These are phyloP conservation scores for Dermatemys mawii DNA, from an alignment of 2,113 vertebrate genomes.

Conservation along the genomic window DNA sequence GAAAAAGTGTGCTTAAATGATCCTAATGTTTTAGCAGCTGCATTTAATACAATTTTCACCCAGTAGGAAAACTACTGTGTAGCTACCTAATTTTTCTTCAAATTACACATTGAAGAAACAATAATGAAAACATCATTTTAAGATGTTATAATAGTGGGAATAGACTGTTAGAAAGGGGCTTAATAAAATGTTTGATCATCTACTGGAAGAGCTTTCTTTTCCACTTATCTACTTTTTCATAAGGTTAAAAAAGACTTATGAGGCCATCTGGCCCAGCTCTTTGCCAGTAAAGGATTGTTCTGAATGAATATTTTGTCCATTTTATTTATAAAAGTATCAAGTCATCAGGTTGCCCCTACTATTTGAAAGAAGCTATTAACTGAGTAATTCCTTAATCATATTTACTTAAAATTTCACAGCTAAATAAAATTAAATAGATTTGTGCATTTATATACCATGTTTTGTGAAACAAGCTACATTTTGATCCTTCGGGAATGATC, in stretches of 20 bases:
- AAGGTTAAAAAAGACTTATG: background rate
- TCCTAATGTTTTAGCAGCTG: constrained; percentile 78
- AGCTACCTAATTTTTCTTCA: constrained; percentile 70
- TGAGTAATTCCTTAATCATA: background rate
- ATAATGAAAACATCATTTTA: constrained; percentile 59
- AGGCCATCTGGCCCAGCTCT: background rate
- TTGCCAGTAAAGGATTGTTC: background rate
- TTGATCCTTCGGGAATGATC: background rate
- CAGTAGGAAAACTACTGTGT: constrained; percentile 77
- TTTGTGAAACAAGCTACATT: background rate
- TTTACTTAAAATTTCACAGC: background rate
- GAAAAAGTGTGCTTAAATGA: constrained; percentile 70
- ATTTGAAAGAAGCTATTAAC: background rate
- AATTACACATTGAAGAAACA: constrained; percentile 49
- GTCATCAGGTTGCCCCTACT: background rate
- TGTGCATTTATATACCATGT: background rate
- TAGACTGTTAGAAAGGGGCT: constrained; percentile 4
- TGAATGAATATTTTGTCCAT: background rate
- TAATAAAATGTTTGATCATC: background rate
- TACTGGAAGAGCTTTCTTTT: background rate
- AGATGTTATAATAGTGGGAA: constrained; percentile 7
- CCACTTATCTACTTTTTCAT: background rate
- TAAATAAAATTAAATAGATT: background rate
- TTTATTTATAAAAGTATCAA: background rate
- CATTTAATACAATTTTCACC: constrained; percentile 64